These are phyloP conservation scores for Oxyteleia sp. DNA, from an alignment of 2,888 invertebrate species.

Conservation along the genomic window DNA sequence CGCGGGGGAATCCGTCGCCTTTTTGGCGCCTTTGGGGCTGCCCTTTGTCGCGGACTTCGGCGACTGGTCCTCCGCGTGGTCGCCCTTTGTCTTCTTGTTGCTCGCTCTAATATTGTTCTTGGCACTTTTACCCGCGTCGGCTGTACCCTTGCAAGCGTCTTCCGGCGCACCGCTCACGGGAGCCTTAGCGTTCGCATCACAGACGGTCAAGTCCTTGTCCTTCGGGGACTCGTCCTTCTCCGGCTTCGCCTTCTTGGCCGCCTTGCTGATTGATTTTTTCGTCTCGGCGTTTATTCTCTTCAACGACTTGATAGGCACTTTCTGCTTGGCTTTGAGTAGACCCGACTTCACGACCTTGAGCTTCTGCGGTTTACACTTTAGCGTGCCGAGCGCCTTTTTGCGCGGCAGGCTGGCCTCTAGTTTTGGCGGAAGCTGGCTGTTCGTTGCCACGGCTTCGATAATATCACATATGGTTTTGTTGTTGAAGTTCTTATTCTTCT, in stretches of 20 bases:
- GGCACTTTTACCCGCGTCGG: conserved; percentile 79
- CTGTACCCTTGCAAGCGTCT: conserved; percentile 61
- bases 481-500: neutral
- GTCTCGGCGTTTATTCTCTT: conserved; percentile 78
- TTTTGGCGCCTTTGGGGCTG: conserved; percentile 81
- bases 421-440: conserved; percentile 84
- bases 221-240: conserved; percentile 29
- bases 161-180: conserved; percentile 66
- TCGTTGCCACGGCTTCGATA: conserved; percentile 85
- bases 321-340: conserved; percentile 85
- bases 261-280: conserved; percentile 77
- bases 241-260: conserved; percentile 66
- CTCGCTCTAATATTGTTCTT: conserved; percentile 82
- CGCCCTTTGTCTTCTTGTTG: conserved; percentile 75
- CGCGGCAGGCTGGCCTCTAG: conserved; percentile 84
- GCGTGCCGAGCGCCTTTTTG: conserved; percentile 83
- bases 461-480: conserved; percentile 83
- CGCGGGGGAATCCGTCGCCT: conserved; percentile 78
- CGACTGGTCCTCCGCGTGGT: conserved; percentile 66
- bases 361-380: conserved; percentile 85
- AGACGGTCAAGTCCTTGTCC: conserved; percentile 32
- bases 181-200: conserved; percentile 59
- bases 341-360: conserved; percentile 82
- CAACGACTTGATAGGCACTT: conserved; percentile 82
- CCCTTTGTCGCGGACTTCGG: conserved; percentile 73